Evolutionary conservation across 53 echinoderm and acorn worm species (phyloP).

Genomic region (Crossaster papposus): DNA sequence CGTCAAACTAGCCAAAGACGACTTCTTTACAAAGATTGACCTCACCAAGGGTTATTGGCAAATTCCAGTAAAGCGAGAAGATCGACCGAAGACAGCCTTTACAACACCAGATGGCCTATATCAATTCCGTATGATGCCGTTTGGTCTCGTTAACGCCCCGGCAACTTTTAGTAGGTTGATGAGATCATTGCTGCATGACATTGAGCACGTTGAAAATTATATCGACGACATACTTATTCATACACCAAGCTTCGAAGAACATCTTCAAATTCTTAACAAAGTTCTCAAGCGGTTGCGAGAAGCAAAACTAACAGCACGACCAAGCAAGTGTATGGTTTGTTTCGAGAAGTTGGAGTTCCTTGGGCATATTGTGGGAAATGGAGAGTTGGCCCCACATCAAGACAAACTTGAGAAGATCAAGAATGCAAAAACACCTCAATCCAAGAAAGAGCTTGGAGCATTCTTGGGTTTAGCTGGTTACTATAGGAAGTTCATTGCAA

Average conservation of each 20-base stretch:
- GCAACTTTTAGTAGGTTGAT: slow-evolving; percentile 38
- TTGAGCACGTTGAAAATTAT: slow-evolving; percentile 44
- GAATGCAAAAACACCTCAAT: slow-evolving; percentile 6
- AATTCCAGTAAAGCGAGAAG: slow-evolving; percentile 27
- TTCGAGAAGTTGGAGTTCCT: slow-evolving; percentile 34
- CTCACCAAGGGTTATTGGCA: slow-evolving; percentile 49
- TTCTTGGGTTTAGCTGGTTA: slow-evolving; percentile 44
- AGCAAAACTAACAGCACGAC: slow-evolving; percentile 23
- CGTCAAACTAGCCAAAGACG: slow-evolving; percentile 32
- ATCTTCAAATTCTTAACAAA: not conserved
- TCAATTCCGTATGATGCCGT: slow-evolving; percentile 42
- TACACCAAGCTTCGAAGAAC: slow-evolving; percentile 35
- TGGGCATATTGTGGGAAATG: slow-evolving; percentile 39
- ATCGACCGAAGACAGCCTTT: slow-evolving; percentile 42
- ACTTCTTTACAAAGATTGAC: slow-evolving; percentile 44
- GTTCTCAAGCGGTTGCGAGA: slow-evolving; percentile 14
- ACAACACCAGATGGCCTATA: slow-evolving; percentile 60
- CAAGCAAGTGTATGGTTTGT: slow-evolving; percentile 43
- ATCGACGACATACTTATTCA: slow-evolving; percentile 65
- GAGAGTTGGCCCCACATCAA: not conserved
- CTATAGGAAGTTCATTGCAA: slow-evolving; percentile 46
- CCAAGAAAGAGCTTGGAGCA: slow-evolving; percentile 36
- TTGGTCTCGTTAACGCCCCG: slow-evolving; percentile 3
- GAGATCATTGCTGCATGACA: slow-evolving; percentile 27
- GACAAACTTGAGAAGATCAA: slow-evolving; percentile 11